Evolutionary conservation across 2,888 invertebrate genomes (phyloP).

Genomic region (Fissipunctia ypsillon): DNA sequence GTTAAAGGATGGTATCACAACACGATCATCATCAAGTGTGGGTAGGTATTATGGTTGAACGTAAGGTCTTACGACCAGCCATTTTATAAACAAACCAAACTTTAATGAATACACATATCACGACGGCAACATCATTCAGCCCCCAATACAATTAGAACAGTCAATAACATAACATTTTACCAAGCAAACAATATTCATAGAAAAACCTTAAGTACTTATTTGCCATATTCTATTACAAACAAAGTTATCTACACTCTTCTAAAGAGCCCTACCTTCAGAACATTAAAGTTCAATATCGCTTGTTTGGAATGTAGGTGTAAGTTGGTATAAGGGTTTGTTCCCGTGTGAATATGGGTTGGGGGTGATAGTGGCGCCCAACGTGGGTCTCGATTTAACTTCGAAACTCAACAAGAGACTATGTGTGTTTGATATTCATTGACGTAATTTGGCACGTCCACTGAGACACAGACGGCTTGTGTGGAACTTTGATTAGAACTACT

Average conservation of each 20-base stretch:
- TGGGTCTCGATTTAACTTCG: constrained; percentile 63
- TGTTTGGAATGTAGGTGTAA: constrained; percentile 17
- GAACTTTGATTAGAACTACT: constrained; percentile 28
- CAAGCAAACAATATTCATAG: constrained; percentile 72
- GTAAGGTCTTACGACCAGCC: no score
- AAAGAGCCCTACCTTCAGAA: constrained; percentile 13
- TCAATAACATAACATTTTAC: constrained; percentile 66
- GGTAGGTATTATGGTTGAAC: not conserved
- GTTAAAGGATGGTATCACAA: no score
- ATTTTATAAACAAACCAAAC: not conserved
- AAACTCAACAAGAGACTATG: constrained; percentile 35
- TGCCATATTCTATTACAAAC: constrained; percentile 71
- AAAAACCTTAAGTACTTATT: constrained; percentile 69
- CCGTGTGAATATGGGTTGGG: constrained; percentile 80
- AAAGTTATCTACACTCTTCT: constrained; percentile 4
- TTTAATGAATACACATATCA: not conserved
- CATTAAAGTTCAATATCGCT: constrained; percentile 57
- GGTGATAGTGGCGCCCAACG: constrained; percentile 55
- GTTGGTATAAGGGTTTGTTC: constrained; percentile 69
- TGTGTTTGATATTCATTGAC: constrained; percentile 47
- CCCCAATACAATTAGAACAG: constrained; percentile 53
- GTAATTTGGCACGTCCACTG: constrained; percentile 46
- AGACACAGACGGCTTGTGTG: constrained; percentile 24
- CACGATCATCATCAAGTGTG: no score
- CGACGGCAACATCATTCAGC: constrained; percentile 35